Base-by-base conservation (phyloP, 2,888 invertebrate genomes). In the Busseola fusca region DNA sequence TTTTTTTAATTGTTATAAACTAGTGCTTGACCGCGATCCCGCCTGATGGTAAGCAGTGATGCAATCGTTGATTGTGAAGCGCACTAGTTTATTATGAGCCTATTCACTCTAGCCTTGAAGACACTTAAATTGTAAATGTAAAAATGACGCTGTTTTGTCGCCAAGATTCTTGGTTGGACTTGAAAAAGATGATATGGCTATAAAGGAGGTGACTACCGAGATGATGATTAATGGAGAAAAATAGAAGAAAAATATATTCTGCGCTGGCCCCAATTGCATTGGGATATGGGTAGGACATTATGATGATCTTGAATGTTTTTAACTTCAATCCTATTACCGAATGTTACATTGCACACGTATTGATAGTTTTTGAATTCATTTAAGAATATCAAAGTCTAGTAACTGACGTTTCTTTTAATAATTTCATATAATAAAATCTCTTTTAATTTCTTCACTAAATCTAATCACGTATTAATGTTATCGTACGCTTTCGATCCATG, bases 381-480 rank as follows among this genome's bases (percentile, higher is more conserved):
- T 14, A 37, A 48, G 12, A 14, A 48, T 37, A 42, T 37, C 4
- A 0, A 0, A 27, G 4, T 16, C 27, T 0, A 70, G 30, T 18
- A 72, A n/a, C 21, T 56, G 34, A 45, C 16, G 0, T 27, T 14
- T 0, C 1, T 27, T 54, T 21, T 3, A 45, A 54, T 54, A 71
- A 34, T 54, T 62, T 60, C 7, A 27, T 69, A 45, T 30, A 37
- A 21, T 56, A 58, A 56, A 30, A 63, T 63, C 50, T 59, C 62
- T 66, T 72, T 63, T 12, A 74, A 76, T 73, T 64, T 78, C 69
- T 75, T 62, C 42, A 75, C 69, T 65, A 73, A 81, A 76, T 78
- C 70, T 75, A 80, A 82, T 83, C 75, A 78, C 70, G 72, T 65
- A 69, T 74, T 80, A 84, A 82, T 84, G 80, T 87, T 88, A 86